Evolutionary conservation across 2,888 invertebrate genomes (phyloP).

Genomic region (Aleiodes testaceus): DNA sequence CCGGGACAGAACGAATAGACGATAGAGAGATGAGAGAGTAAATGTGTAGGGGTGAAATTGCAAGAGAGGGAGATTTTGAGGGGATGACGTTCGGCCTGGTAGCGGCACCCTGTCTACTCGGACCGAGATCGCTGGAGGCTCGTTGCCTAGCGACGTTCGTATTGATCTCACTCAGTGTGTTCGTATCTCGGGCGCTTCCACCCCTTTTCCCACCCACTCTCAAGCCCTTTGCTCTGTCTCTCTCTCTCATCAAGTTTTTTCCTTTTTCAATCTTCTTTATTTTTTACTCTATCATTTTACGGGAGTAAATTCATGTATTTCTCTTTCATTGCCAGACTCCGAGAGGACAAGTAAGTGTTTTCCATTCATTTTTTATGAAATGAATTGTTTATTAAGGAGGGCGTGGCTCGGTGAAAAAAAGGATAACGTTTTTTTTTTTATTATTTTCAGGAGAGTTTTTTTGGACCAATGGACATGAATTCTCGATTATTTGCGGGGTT

Average conservation of each 20-base stretch:
- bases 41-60: slow-evolving; percentile 43
- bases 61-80: slow-evolving; percentile 46
- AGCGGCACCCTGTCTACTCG: slow-evolving; percentile 78
- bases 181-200: slow-evolving; percentile 65
- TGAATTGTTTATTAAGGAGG: slow-evolving; percentile 2
- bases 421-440: neutral
- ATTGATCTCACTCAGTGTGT: slow-evolving; percentile 71
- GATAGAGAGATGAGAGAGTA: slow-evolving; percentile 30
- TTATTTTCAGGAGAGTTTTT: neutral
- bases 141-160: slow-evolving; percentile 73
- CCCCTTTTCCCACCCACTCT: slow-evolving; percentile 49
- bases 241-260: neutral
- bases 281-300: slow-evolving; percentile 4
- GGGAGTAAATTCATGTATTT: slow-evolving; percentile 15
- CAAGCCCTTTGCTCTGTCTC: slow-evolving; percentile 28
- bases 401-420: slow-evolving; percentile 13
- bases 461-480: neutral
- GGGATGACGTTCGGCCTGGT: slow-evolving; percentile 64
- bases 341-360: neutral
- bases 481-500: neutral
- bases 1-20: slow-evolving; percentile 41
- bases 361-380: neutral
- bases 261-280: neutral
- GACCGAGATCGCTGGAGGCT: slow-evolving; percentile 73
- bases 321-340: neutral